Percentiles rank a stretch among this genome's conserved stretches.
Evolutionary conservation across 2,888 invertebrate genomes (phyloP).

Genomic region (Andrena trimmerana): DNA sequence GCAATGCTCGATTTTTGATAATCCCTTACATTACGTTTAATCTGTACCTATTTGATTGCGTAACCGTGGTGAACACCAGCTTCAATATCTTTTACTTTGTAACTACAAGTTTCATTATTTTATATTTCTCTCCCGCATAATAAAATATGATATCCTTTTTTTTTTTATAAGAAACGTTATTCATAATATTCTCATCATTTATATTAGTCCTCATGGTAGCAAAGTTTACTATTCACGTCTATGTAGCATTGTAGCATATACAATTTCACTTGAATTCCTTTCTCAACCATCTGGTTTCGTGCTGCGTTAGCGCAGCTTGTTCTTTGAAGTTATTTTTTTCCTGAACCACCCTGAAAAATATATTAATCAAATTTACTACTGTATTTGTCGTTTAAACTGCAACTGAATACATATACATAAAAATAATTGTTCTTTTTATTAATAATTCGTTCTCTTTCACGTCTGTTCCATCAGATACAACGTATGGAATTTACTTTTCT

Average conservation of each 20-base stretch:
- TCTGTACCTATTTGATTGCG: slow-evolving; percentile 62
- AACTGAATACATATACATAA: slow-evolving; percentile 12
- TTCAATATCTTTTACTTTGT: slow-evolving; percentile 69
- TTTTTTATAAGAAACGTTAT: slow-evolving; percentile 80
- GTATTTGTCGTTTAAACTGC: background rate
- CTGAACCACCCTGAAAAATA: slow-evolving; percentile 86
- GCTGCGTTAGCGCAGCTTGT: slow-evolving; percentile 77
- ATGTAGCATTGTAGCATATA: slow-evolving; percentile 73
- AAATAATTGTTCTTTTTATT: slow-evolving; percentile 18
- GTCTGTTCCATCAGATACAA: slow-evolving; percentile 45
- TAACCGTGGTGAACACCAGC: slow-evolving; percentile 74
- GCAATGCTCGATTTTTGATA: slow-evolving; percentile 51
- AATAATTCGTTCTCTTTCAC: background rate
- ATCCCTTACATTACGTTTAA: slow-evolving; percentile 49
- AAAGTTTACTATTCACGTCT: slow-evolving; percentile 77
- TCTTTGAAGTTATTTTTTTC: slow-evolving; percentile 86
- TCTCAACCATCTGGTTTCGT: slow-evolving; percentile 53
- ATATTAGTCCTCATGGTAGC: slow-evolving; percentile 83
- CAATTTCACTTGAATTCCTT: slow-evolving; percentile 73
- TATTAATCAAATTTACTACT: slow-evolving; percentile 43
- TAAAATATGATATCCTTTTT: slow-evolving; percentile 82
- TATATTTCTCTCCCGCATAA: slow-evolving; percentile 81
- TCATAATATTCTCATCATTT: slow-evolving; percentile 77
- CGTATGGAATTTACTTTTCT: slow-evolving; percentile 12
- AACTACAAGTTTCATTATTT: slow-evolving; percentile 78